These are phyloP conservation scores for Nothobranchius furzeri DNA, from an alignment of 2,113 vertebrate species.

Conservation along the genomic window DNA sequence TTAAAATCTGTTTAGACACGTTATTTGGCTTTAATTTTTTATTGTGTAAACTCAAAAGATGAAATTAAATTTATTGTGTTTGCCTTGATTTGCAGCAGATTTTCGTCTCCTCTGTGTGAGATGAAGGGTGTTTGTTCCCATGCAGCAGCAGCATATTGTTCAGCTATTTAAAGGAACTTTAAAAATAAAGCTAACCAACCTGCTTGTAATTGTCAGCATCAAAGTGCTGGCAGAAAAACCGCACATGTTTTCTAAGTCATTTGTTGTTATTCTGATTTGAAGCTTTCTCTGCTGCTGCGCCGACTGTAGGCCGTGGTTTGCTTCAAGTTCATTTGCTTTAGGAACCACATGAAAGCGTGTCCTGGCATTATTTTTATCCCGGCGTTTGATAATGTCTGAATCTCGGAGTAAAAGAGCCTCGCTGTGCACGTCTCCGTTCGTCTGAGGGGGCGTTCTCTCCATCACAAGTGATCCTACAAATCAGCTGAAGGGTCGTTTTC, in stretches of 20 bases:
- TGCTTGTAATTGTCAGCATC: conserved; percentile 48
- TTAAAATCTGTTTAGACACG: too few species aligned
- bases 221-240: conserved; percentile 21
- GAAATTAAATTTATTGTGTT: background rate
- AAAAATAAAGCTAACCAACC: conserved; percentile 14
- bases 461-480: conserved; percentile 39
- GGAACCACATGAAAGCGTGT: conserved; percentile 46
- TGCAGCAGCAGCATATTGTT: background rate
- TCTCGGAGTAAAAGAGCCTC: conserved; percentile 25
- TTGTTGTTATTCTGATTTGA: conserved; percentile 37
- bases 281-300: conserved; percentile 8
- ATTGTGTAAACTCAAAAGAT: too few species aligned
- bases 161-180: conserved; percentile 4
- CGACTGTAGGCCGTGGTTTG: conserved; percentile 31
- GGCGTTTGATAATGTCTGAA: conserved; percentile 42
- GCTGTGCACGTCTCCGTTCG: conserved; percentile 15
- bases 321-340: conserved; percentile 40
- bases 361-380: conserved; percentile 25
- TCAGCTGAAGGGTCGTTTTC: conserved; percentile 51
- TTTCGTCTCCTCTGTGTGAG: background rate
- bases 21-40: too few species aligned
- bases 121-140: background rate
- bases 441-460: conserved; percentile 25
- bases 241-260: conserved; percentile 23
- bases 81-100: background rate